Percentiles rank a stretch among this genome's conserved stretches.
Conservation (phyloP, 2,113 vertebrate species). For the Xerus inauris region DNA sequence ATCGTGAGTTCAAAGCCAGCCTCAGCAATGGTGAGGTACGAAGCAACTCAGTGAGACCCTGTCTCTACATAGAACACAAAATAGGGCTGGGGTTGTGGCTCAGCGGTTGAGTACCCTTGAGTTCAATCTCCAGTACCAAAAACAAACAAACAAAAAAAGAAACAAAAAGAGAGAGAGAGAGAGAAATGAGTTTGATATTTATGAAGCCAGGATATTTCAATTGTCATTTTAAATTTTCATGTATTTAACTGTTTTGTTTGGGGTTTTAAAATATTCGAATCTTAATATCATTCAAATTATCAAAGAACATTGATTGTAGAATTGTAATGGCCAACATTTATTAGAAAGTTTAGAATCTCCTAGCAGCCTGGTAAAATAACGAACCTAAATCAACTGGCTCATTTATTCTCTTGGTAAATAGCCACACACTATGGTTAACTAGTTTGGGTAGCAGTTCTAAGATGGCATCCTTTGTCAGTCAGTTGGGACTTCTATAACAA, state of each 20-base stretch:
- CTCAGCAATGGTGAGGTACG: too few species aligned
- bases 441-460: background rate
- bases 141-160: too few species aligned
- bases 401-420: background rate
- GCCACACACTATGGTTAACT: background rate
- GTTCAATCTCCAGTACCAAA: too few species aligned
- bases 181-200: background rate
- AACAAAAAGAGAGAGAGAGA: too few species aligned
- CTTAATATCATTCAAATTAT: constrained; percentile 21
- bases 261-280: background rate
- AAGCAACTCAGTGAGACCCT: too few species aligned
- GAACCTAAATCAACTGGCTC: background rate
- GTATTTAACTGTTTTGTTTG: constrained; percentile 20
- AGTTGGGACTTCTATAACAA: background rate
- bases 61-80: too few species aligned
- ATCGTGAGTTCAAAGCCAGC: too few species aligned
- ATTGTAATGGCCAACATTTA: background rate
- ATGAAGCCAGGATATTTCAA: background rate
- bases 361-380: background rate
- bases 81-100: too few species aligned
- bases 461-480: background rate
- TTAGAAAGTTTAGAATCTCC: constrained; percentile 23
- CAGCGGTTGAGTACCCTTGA: too few species aligned
- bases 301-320: background rate
- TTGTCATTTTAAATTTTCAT: background rate